A percentile compares a stretch with the other conserved stretches of the same genome.
Conservation (phyloP, 2,888 invertebrate species). For the Tridacna crocea region DNA sequence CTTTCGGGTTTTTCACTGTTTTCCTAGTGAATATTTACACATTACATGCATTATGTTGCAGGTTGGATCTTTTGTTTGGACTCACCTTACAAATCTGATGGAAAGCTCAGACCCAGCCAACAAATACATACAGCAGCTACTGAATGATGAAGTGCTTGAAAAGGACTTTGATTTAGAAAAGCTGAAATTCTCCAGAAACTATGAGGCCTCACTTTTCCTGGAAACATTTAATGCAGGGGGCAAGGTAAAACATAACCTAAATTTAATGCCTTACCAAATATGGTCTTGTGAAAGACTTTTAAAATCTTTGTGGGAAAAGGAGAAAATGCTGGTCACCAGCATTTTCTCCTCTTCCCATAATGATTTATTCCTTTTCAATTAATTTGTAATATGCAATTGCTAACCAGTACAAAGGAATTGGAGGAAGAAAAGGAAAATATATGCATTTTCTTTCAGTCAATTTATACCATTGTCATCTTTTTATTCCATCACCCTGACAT, state of each 20-base stretch:
- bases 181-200: conserved; percentile 95
- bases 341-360: conserved; percentile 1
- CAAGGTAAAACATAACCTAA: conserved; percentile 47
- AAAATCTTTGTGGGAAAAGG: conserved; percentile 9
- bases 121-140: conserved; percentile 92
- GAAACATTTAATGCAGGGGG: conserved; percentile 90
- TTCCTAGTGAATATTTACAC: too few species aligned
- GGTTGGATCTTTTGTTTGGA: conserved; percentile 98
- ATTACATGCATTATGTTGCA: too few species aligned
- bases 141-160: conserved; percentile 91
- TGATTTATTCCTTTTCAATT: background rate
- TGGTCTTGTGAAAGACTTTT: background rate
- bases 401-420: too few species aligned
- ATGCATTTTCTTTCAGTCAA: too few species aligned
- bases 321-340: background rate
- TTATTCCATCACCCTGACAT: too few species aligned
- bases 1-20: too few species aligned
- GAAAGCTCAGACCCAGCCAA: conserved; percentile 93
- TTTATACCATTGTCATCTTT: too few species aligned
- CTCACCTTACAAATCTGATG: conserved; percentile 94
- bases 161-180: conserved; percentile 94
- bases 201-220: conserved; percentile 91
- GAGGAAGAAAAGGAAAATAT: too few species aligned
- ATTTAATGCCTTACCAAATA: background rate
- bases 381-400: background rate